Percentiles rank a stretch among this genome's conserved stretches.
These are phyloP conservation scores for Anolis carolinensis DNA, from an alignment of 2,113 vertebrate species.

Conservation along the genomic window DNA sequence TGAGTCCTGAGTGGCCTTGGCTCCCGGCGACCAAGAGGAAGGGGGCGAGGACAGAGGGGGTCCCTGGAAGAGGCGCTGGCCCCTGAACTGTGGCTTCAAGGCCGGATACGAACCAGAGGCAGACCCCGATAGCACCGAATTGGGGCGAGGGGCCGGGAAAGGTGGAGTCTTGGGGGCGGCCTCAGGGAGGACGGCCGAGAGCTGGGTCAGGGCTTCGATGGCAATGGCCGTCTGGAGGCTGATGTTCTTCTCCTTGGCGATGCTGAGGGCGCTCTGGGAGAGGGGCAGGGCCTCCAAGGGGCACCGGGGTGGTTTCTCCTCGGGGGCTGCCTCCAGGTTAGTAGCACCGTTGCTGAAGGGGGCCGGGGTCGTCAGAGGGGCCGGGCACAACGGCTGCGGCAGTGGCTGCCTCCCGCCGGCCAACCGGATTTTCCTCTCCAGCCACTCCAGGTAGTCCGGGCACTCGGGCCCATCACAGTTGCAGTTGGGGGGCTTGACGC, in stretches of 20 bases:
- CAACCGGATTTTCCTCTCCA: conserved; percentile 93
- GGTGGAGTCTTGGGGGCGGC: conserved; percentile 58
- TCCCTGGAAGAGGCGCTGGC: conserved; percentile 25
- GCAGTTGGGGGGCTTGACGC: conserved; percentile 94
- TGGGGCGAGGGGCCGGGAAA: conserved; percentile 45
- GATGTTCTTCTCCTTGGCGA: conserved; percentile 96
- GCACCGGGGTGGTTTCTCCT: conserved; percentile 60
- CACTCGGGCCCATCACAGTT: conserved; percentile 95
- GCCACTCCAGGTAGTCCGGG: conserved; percentile 97
- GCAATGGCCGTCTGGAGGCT: conserved; percentile 96
- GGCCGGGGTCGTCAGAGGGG: neutral
- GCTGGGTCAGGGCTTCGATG: conserved; percentile 94
- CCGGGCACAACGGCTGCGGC: conserved; percentile 26
- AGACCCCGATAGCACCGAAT: conserved; percentile 62
- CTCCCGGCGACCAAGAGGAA: conserved; percentile 40
- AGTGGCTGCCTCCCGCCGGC: conserved; percentile 71
- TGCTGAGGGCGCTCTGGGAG: conserved; percentile 90
- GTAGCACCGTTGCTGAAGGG: conserved; percentile 58
- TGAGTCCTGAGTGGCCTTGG: conserved; percentile 15
- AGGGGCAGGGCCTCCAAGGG: conserved; percentile 84
- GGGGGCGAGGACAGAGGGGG: neutral
- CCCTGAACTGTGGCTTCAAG: conserved; percentile 11
- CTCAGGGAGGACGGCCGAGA: conserved; percentile 86
- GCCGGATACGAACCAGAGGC: conserved; percentile 30
- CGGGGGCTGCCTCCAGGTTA: conserved; percentile 52